A percentile compares a stretch with the other conserved stretches of the same genome.
These are phyloP conservation scores for Lepisosteus oculatus DNA, from an alignment of 2,113 vertebrate genomes.

Conservation along the genomic window DNA sequence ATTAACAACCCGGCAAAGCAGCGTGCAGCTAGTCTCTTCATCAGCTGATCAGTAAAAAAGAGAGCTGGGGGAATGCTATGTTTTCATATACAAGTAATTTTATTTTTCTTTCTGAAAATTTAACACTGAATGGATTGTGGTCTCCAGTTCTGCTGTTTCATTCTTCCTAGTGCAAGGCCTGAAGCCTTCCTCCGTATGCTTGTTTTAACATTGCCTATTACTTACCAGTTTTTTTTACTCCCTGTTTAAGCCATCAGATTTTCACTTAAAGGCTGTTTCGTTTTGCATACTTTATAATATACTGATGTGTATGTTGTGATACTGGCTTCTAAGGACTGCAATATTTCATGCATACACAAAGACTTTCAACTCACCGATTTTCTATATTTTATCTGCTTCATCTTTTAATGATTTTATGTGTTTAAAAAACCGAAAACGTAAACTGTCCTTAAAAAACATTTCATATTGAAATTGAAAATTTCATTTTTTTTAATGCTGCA, in stretches of 20 bases:
- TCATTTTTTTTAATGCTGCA: no score
- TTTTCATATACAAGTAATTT: constrained; percentile 99
- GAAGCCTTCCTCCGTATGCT: constrained; percentile 81
- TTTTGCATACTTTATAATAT: no score
- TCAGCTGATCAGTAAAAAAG: constrained; percentile 98
- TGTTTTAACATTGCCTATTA: constrained; percentile 90
- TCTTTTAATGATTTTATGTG: no score
- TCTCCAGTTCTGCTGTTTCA: constrained; percentile 87
- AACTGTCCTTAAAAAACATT: no score
- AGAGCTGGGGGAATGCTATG: constrained; percentile 95
- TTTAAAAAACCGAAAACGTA: no score
- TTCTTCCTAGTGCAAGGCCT: constrained; percentile 86
- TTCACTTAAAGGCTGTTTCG: constrained; percentile 45
- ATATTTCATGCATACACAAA: no score
- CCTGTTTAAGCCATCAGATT: constrained; percentile 74
- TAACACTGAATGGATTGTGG: constrained; percentile 80
- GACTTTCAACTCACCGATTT: no score
- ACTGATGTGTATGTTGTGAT: no score
- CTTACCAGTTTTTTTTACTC: constrained; percentile 68
- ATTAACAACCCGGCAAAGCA: constrained; percentile 99
- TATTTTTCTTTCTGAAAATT: constrained; percentile 82
- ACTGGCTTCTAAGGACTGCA: no score
- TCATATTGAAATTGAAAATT: no score
- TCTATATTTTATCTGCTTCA: no score
- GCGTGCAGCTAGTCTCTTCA: constrained; percentile 99